These are phyloP conservation scores for Biston betularia DNA, from an alignment of 2,888 invertebrate genomes.

Conservation along the genomic window DNA sequence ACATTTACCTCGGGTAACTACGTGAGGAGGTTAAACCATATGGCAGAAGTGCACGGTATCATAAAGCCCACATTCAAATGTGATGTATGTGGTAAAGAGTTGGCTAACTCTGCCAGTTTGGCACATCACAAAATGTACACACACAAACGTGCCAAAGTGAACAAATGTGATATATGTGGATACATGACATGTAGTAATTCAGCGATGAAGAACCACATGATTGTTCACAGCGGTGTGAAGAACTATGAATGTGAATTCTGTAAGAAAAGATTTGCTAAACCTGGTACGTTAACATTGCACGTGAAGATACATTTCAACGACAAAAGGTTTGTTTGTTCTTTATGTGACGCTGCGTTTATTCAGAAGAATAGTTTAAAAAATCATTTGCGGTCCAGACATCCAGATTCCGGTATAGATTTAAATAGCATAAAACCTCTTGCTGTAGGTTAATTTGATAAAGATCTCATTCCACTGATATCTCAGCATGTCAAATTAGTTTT, in stretches of 20 bases:
- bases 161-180: constrained; percentile 48
- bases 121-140: constrained; percentile 56
- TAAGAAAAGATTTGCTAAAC: constrained; percentile 74
- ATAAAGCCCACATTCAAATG: constrained; percentile 66
- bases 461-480: too few species aligned
- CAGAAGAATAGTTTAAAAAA: constrained; percentile 77
- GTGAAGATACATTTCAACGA: constrained; percentile 76
- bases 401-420: constrained; percentile 49
- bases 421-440: constrained; percentile 5
- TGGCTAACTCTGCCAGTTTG: constrained; percentile 40
- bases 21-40: constrained; percentile 67
- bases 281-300: constrained; percentile 72
- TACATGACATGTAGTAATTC: constrained; percentile 29
- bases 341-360: constrained; percentile 74
- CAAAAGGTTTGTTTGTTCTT: constrained; percentile 66
- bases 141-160: constrained; percentile 64
- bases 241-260: constrained; percentile 72
- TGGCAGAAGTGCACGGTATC: constrained; percentile 65
- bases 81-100: constrained; percentile 64
- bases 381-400: constrained; percentile 71
- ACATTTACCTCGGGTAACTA: constrained; percentile 63
- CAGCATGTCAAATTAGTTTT: too few species aligned
- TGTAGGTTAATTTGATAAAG: not conserved
- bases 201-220: constrained; percentile 48
- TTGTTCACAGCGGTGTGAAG: constrained; percentile 68